phyloP scores from a whole-genome alignment of 2,113 vertebrate species.

The Centrocercus urophasianus region DNA sequence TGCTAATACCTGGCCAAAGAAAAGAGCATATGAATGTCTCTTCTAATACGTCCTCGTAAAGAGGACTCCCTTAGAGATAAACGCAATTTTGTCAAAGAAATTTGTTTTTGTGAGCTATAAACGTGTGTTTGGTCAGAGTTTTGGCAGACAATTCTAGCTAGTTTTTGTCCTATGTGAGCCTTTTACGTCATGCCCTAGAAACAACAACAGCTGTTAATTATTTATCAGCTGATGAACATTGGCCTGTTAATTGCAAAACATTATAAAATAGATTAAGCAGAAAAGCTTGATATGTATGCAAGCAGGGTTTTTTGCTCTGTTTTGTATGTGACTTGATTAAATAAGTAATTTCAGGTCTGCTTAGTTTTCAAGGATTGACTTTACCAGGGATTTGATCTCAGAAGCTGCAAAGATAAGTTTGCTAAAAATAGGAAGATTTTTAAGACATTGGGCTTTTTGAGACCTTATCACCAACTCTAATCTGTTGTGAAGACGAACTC shows the following conservation, averaged over 20 bases:
- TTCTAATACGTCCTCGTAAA: neutral
- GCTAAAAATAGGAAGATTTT: neutral
- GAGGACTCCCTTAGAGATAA: neutral
- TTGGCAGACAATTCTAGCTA: neutral
- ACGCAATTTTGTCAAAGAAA: neutral
- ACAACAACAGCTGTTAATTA: conserved; percentile 68
- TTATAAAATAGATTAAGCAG: conserved; percentile 59
- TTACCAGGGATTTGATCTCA: neutral
- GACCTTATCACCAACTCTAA: neutral
- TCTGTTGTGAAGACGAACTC: neutral
- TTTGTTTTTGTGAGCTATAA: neutral
- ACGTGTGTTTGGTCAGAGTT: conserved; percentile 39
- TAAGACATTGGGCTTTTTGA: neutral
- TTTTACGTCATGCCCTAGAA: conserved; percentile 55
- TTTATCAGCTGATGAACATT: conserved; percentile 69
- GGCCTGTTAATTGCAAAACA: conserved; percentile 63
- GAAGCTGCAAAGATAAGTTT: neutral
- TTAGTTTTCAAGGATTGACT: neutral
- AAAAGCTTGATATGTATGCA: neutral
- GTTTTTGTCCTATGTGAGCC: conserved; percentile 38
- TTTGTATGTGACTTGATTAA: conserved; percentile 33
- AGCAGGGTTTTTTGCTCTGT: neutral
- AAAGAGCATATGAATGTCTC: neutral
- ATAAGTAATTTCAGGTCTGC: neutral
- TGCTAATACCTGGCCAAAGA: neutral